Conservation (phyloP, 2,888 invertebrate genomes). For the Arenicola marina region DNA sequence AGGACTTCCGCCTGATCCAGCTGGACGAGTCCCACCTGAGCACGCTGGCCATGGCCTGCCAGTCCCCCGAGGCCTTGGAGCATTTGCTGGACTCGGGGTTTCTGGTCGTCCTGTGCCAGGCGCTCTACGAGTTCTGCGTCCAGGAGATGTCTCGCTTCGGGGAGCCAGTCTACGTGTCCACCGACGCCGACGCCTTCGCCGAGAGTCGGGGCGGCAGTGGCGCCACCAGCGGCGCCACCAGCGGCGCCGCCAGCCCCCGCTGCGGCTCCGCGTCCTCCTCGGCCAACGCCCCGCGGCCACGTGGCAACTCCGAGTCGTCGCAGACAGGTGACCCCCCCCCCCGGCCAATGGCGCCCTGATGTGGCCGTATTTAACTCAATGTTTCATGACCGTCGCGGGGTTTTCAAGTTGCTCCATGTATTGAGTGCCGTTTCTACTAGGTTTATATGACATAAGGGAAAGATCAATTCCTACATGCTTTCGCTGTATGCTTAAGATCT, state of each 20-base stretch:
- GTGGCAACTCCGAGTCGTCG: neutral
- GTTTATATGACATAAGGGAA: too few species aligned
- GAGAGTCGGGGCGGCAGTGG: conserved; percentile 4
- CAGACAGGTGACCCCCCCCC: too few species aligned
- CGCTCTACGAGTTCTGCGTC: conserved; percentile 55
- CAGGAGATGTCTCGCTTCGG: conserved; percentile 45
- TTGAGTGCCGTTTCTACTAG: too few species aligned
- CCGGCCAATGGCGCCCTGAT: too few species aligned
- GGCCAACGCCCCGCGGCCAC: neutral
- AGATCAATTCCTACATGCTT: too few species aligned
- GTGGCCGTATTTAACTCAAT: too few species aligned
- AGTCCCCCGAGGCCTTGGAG: conserved; percentile 78
- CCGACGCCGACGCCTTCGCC: too few species aligned
- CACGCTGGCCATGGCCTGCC: conserved; percentile 78
- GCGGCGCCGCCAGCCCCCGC: neutral
- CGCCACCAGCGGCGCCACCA: neutral
- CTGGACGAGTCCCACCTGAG: conserved; percentile 67
- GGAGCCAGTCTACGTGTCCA: conserved; percentile 26
- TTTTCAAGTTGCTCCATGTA: too few species aligned
- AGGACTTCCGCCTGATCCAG: conserved; percentile 46
- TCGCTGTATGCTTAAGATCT: too few species aligned
- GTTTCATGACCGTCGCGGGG: too few species aligned
- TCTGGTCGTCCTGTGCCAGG: conserved; percentile 60
- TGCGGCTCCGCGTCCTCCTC: neutral
- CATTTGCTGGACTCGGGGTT: conserved; percentile 78